Percentiles rank a stretch among this genome's conserved stretches.
These are phyloP conservation scores for Galleria mellonella DNA, from an alignment of 1,140 invertebrate species.

Conservation along the genomic window DNA sequence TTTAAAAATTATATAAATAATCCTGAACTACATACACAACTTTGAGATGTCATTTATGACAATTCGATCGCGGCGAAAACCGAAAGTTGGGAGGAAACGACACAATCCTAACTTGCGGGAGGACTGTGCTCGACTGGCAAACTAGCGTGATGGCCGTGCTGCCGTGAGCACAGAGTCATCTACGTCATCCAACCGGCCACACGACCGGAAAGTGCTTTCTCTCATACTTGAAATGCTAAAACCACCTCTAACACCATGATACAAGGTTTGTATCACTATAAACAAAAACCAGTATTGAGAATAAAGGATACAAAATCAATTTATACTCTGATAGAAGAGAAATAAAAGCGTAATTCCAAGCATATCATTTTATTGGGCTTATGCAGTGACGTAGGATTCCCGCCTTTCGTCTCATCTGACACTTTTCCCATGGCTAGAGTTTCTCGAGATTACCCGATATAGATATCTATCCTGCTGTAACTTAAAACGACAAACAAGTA, in stretches of 20 bases:
- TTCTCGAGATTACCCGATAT: conserved; percentile 43
- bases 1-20: conserved; percentile 2
- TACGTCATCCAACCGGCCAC: conserved; percentile 58
- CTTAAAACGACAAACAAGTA: too few relatives aligned
- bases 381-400: conserved; percentile 43
- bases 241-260: conserved; percentile 29
- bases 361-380: not conserved
- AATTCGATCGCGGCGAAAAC: conserved; percentile 18
- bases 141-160: conserved; percentile 23
- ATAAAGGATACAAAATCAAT: conserved; percentile 18
- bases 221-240: conserved; percentile 33
- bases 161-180: conserved; percentile 44
- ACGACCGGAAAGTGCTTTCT: conserved; percentile 69
- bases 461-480: too few relatives aligned
- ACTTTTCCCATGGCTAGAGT: conserved; percentile 62
- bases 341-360: conserved; percentile 34
- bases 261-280: conserved; percentile 37
- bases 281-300: not conserved
- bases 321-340: conserved; percentile 26
- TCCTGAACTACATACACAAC: conserved; percentile 12
- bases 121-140: conserved; percentile 47
- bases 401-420: conserved; percentile 46
- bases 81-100: conserved; percentile 4
- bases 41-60: conserved; percentile 23
- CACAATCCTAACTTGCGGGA: conserved; percentile 32